Evolutionary conservation across 2,888 invertebrate species (phyloP).

Genomic region (Eilema caniola): DNA sequence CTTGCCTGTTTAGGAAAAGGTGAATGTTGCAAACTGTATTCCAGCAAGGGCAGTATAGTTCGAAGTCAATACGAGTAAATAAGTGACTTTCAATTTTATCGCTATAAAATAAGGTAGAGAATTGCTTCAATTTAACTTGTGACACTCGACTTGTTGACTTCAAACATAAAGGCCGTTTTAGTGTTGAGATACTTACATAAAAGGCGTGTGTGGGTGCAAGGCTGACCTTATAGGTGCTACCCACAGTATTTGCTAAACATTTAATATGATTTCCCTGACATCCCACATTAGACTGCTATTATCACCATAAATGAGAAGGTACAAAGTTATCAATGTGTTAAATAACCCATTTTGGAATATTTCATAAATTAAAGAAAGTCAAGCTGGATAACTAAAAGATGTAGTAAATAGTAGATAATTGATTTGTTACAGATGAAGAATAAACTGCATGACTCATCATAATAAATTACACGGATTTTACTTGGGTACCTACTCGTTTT

Average conservation of each 20-base stretch:
- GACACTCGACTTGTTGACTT: slow-evolving; percentile 49
- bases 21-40: slow-evolving; percentile 82
- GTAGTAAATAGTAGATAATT: neutral
- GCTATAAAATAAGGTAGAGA: slow-evolving; percentile 38
- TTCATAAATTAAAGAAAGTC: slow-evolving; percentile 10
- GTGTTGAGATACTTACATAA: slow-evolving; percentile 76
- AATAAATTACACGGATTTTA: neutral
- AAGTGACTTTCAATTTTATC: slow-evolving; percentile 33
- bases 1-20: slow-evolving; percentile 85
- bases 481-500: slow-evolving; percentile 7
- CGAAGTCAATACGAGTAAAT: slow-evolving; percentile 26
- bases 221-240: slow-evolving; percentile 84
- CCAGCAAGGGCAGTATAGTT: slow-evolving; percentile 51
- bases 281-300: slow-evolving; percentile 76
- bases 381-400: neutral
- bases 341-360: slow-evolving; percentile 17
- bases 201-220: slow-evolving; percentile 86
- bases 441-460: slow-evolving; percentile 4
- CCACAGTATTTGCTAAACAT: slow-evolving; percentile 80
- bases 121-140: slow-evolving; percentile 36
- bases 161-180: slow-evolving; percentile 62
- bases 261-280: slow-evolving; percentile 80
- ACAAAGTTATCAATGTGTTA: slow-evolving; percentile 37
- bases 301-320: slow-evolving; percentile 67
- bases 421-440: slow-evolving; percentile 3